Base-by-base conservation (phyloP, 30 jellyfish, hydroid and myxozoan genomes). In the Cassiopea xamachana region DNA sequence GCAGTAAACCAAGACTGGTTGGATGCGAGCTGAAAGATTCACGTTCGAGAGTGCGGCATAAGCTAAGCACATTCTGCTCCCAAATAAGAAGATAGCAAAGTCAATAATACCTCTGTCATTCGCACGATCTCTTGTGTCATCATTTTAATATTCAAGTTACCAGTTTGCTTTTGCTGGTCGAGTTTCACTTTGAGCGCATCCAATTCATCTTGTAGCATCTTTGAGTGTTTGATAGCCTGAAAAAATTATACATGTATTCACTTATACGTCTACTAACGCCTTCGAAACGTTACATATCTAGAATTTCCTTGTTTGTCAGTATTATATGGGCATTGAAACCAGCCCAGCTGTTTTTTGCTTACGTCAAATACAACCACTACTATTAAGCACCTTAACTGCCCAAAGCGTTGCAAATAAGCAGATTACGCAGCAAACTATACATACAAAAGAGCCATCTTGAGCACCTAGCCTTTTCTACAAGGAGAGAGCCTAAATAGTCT, bases 221-320 rank as follows among this genome's bases (percentile, higher is more conserved):
- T 83, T 45, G 98, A 87, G 70, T 87, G 97, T 73, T 80, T 87
- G n/a, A 92, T 85, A 17, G 99, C 98, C 99, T 95, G 88, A n/a
- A 74, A 81, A 8, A n/a, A 39, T 2, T 5, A 17, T 27, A 64
- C 74, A 64, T 27, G 2, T 0, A 9, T 27, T 64, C 74, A 64
- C 64, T 3, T 3, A 55, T 3, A 3, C 64, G 10, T 55, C 7
- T 3, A 3, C 64, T 6, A 55, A 55, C 7, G 7, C 64, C 12
- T 55, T 55, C 64, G 15, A 16, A 13, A 27, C 15, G 74, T 64
- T 64, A 27, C 43, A 5, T 14, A 5, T 5, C 27, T 64, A 64
- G 64, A 6, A 55, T 55, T 10, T 55, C 64, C 64, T 6, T 10
- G 64, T 10, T 55, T 10, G 12, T 55, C 64, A 10, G 64, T 27